Evolutionary conservation across 2,888 invertebrate genomes (phyloP).

Genomic region (Leptinotarsa haldemani): DNA sequence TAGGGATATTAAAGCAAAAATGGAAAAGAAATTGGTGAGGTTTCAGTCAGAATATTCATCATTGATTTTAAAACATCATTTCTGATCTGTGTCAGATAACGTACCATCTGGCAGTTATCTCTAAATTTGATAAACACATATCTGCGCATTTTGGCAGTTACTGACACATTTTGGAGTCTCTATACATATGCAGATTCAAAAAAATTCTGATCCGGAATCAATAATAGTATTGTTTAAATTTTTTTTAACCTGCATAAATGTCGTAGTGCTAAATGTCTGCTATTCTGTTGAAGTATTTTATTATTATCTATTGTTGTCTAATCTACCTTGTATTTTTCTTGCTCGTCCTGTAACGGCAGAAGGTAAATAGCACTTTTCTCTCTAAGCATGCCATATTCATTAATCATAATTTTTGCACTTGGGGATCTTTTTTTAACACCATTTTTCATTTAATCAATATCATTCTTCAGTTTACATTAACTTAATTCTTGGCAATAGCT

Average conservation of each 20-base stretch:
- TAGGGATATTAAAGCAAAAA: constrained; percentile 97
- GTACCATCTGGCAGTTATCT: background rate
- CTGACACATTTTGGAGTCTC: background rate
- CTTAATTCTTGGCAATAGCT: background rate
- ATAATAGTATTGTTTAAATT: background rate
- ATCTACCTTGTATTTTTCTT: constrained; percentile 56
- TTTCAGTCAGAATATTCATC: constrained; percentile 14
- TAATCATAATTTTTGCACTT: constrained; percentile 17
- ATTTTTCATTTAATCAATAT: background rate
- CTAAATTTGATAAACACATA: background rate
- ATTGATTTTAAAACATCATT: background rate
- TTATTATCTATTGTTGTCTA: constrained; percentile 34
- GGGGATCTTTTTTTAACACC: background rate
- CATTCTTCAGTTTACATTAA: background rate
- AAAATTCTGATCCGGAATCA: no score
- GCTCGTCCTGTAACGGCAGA: constrained; percentile 61
- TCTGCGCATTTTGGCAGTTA: background rate
- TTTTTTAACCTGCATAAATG: background rate
- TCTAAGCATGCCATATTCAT: constrained; percentile 48
- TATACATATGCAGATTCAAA: no score
- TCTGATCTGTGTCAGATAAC: background rate
- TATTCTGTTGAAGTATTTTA: background rate
- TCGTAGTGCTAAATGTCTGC: background rate
- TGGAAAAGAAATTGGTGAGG: constrained; percentile 97
- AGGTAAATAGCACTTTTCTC: constrained; percentile 60